phyloP scores from a whole-genome alignment of 2,797 vertebrate species.

The Darevskia nairensis region DNA sequence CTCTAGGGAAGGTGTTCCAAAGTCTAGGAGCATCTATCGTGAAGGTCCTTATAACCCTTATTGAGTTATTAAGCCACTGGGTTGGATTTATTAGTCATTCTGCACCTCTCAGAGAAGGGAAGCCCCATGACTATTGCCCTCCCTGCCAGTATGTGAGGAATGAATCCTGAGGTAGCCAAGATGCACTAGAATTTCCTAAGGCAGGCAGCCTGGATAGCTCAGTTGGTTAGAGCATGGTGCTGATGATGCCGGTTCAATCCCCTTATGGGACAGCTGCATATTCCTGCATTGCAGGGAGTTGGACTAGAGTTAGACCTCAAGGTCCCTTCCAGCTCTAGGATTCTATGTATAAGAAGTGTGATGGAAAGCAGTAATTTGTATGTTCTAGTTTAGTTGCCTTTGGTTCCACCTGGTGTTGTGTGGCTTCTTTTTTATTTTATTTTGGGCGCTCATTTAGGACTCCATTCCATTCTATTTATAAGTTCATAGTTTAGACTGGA shows the following conservation, averaged over 20 bases:
- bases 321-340: too few species aligned
- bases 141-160: neutral
- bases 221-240: too few species aligned
- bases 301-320: too few species aligned
- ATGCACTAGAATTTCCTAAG: neutral
- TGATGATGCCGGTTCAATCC: too few species aligned
- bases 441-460: neutral
- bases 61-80: neutral
- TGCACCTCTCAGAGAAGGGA: neutral
- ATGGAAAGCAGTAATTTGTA: neutral
- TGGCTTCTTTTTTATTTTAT: neutral
- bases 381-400: neutral
- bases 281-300: too few species aligned
- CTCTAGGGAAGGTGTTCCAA: too few species aligned
- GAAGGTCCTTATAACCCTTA: too few species aligned
- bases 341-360: neutral
- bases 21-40: too few species aligned
- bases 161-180: neutral
- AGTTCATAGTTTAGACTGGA: neutral
- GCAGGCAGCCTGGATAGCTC: too few species aligned
- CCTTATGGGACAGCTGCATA: too few species aligned
- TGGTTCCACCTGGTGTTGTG: neutral
- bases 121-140: neutral
- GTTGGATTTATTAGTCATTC: neutral
- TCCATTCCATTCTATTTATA: conserved; percentile 14